Conservation (phyloP, 2,888 invertebrate species). For the Schizotus pectinicornis region DNA sequence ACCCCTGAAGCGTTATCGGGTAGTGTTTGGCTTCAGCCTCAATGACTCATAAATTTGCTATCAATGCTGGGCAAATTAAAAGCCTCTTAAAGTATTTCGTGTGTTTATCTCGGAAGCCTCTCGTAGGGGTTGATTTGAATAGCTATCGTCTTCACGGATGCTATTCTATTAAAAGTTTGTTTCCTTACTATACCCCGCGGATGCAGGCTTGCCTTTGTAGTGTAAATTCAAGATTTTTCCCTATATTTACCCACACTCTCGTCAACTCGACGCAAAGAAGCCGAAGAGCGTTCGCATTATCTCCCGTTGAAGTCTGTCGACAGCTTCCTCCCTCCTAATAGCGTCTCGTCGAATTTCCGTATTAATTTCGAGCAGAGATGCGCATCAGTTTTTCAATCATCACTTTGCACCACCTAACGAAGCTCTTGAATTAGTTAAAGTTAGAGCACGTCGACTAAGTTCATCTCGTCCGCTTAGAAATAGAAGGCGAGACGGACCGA, state of each 20-base stretch:
- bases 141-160: slow-evolving; percentile 5
- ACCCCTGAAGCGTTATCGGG: no score
- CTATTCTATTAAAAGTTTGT: slow-evolving; percentile 17
- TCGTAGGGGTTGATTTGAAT: slow-evolving; percentile 8
- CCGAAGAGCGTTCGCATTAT: neutral
- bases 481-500: slow-evolving; percentile 11
- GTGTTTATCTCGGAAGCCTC: no score
- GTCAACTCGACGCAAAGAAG: slow-evolving; percentile 3
- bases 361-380: neutral
- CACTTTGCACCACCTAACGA: neutral
- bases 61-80: no score
- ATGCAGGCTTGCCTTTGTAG: slow-evolving; percentile 8
- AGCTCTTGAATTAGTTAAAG: slow-evolving; percentile 4
- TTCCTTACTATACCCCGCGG: slow-evolving; percentile 6
- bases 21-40: no score
- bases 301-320: neutral
- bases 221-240: slow-evolving; percentile 7
- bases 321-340: no score
- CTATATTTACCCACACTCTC: slow-evolving; percentile 10
- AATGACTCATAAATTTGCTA: no score
- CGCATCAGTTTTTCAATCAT: no score
- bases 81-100: no score
- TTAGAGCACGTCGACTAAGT: neutral
- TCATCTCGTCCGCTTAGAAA: slow-evolving; percentile 2
- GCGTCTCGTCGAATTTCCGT: neutral